Conservation (phyloP, 2,797 vertebrate genomes). For the Crenichthys baileyi region DNA sequence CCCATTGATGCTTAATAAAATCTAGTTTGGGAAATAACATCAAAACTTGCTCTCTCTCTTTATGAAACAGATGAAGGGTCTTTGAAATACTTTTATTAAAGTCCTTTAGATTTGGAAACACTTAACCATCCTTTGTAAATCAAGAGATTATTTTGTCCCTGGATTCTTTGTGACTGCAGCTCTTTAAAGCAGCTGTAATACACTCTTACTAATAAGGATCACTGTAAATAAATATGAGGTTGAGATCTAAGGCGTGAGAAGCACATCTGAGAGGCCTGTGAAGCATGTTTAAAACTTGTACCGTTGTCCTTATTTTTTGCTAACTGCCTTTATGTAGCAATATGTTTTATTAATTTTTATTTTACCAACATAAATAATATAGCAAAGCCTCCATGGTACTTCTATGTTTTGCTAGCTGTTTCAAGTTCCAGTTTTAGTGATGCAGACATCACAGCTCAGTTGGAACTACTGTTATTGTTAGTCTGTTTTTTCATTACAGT, state of each 20-base stretch:
- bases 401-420: neutral
- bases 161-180: neutral
- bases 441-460: neutral
- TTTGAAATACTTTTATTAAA: neutral
- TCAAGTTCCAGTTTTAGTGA: neutral
- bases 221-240: neutral
- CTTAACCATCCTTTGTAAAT: conserved; percentile 4
- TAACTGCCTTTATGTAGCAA: neutral
- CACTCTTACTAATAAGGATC: neutral
- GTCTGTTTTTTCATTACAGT: neutral
- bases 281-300: neutral
- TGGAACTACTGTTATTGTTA: neutral
- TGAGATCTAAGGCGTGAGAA: neutral
- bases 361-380: neutral
- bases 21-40: neutral
- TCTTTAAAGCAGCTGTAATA: neutral
- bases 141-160: neutral
- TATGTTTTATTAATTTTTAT: neutral
- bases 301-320: neutral
- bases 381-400: neutral
- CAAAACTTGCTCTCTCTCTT: neutral
- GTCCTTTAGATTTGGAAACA: neutral
- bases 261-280: neutral
- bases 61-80: neutral
- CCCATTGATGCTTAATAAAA: no score